phyloP scores from a whole-genome alignment of 2,113 vertebrate genomes.

The Nothocercus julius region DNA sequence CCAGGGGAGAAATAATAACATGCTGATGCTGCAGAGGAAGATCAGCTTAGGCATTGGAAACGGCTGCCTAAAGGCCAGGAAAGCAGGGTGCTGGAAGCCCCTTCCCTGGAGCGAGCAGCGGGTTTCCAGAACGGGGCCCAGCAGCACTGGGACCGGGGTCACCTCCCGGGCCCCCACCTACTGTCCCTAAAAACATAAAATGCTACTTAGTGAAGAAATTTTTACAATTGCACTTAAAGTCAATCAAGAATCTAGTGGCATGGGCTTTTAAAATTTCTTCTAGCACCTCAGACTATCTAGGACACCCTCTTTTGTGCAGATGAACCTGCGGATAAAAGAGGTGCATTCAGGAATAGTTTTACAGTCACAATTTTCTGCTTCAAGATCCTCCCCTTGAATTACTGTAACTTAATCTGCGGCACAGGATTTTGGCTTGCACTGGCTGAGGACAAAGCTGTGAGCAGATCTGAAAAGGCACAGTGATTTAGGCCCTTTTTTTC shows the following conservation, averaged over 20 bases:
- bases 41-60: background rate
- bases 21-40: background rate
- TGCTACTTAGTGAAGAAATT: background rate
- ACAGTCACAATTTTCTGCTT: conserved; percentile 27
- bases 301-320: background rate
- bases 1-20: background rate
- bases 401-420: background rate
- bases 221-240: background rate
- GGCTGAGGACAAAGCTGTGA: background rate
- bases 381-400: conserved; percentile 51
- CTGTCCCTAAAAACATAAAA: background rate
- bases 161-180: background rate
- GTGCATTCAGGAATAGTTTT: background rate
- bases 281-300: background rate
- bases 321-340: background rate
- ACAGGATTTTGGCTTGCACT: background rate
- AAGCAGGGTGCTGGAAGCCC: fast-evolving
- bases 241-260: background rate
- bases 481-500: background rate
- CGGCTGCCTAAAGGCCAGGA: too few species aligned
- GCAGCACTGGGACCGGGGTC: background rate
- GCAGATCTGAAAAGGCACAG: background rate
- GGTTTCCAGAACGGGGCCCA: fast-evolving
- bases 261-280: background rate
- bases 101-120: background rate